Evolutionary conservation across 2,888 invertebrate genomes (phyloP).

Genomic region (Dasysyrphus albostriatus): DNA sequence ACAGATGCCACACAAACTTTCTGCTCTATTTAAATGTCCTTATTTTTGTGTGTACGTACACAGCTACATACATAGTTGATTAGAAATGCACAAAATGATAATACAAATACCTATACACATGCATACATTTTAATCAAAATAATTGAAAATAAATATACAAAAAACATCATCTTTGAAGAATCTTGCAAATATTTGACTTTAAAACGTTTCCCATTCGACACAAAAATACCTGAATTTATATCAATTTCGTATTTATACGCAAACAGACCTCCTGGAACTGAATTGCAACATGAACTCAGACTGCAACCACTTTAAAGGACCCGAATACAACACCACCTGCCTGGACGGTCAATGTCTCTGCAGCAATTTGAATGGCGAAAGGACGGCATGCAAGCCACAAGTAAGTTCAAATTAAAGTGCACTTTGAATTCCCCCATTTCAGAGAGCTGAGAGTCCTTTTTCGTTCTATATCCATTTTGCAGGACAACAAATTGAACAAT

Average conservation of each 20-base stretch:
- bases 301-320: slow-evolving; percentile 77
- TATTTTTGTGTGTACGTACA: too few relatives aligned
- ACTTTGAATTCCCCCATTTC: slow-evolving; percentile 11
- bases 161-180: slow-evolving; percentile 5
- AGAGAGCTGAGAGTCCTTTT: slow-evolving; percentile 16
- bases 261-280: slow-evolving; percentile 79
- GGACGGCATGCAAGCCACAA: slow-evolving; percentile 78
- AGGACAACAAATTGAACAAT: slow-evolving; percentile 79
- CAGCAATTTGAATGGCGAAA: slow-evolving; percentile 65
- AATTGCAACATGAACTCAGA: slow-evolving; percentile 77
- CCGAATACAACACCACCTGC: slow-evolving; percentile 77
- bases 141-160: neutral
- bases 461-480: slow-evolving; percentile 1
- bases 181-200: slow-evolving; percentile 27
- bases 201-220: neutral
- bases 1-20: neutral
- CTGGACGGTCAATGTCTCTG: slow-evolving; percentile 78
- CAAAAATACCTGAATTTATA: neutral
- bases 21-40: too few relatives aligned
- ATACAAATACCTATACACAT: too few relatives aligned
- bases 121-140: neutral
- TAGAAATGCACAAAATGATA: neutral
- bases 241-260: neutral
- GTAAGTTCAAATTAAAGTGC: slow-evolving; percentile 70
- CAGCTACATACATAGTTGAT: neutral